Conservation (phyloP, 1,140 invertebrate genomes). For the Dreissena rostriformis region DNA sequence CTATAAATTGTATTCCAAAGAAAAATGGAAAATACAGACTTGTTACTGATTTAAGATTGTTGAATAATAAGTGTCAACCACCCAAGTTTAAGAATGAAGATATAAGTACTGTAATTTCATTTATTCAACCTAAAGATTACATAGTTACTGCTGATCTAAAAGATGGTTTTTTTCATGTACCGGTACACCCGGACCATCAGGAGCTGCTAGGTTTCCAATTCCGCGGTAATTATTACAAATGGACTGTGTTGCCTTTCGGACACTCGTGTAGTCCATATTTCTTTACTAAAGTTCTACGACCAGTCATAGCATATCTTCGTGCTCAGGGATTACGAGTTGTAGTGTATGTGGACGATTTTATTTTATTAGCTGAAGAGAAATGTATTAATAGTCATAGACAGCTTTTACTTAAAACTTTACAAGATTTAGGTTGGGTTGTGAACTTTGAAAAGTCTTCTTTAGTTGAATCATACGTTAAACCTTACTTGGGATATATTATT, state of each 20-base stretch:
- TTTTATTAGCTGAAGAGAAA: neutral
- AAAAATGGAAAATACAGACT: neutral
- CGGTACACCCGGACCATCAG: neutral
- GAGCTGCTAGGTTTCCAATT: neutral
- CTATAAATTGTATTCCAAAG: conserved; percentile 8
- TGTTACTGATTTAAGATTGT: neutral
- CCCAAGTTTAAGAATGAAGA: neutral
- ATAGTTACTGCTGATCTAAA: neutral
- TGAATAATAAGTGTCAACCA: neutral
- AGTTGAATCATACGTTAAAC: neutral
- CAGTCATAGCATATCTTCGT: neutral
- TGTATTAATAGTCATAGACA: neutral
- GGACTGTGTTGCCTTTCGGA: neutral
- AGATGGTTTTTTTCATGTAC: neutral
- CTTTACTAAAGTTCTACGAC: neutral
- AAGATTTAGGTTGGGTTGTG: neutral
- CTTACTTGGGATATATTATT: neutral
- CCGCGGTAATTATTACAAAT: neutral
- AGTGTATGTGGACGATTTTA: conserved; percentile 22
- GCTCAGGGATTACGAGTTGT: neutral
- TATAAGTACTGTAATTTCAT: neutral
- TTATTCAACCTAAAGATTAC: neutral
- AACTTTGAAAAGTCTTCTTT: neutral
- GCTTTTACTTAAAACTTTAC: neutral
- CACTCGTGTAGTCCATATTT: conserved; percentile 1